phyloP scores from a whole-genome alignment of 1,140 invertebrate genomes.

The Linepithema humile region DNA sequence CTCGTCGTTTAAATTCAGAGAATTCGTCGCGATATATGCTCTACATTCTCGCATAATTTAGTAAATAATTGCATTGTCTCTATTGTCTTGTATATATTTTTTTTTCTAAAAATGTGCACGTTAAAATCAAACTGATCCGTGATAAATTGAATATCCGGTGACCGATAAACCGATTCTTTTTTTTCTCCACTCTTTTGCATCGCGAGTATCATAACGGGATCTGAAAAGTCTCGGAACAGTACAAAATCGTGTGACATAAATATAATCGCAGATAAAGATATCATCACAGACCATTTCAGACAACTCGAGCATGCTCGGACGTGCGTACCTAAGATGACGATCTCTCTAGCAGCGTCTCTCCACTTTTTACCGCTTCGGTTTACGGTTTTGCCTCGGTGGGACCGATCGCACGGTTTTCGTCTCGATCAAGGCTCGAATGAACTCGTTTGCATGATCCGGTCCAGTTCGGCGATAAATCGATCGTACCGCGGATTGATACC shows the following conservation, averaged over 20 bases:
- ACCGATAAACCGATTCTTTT: neutral
- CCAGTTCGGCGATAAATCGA: constrained; percentile 68
- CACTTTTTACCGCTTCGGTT: constrained; percentile 48
- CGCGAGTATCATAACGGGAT: constrained; percentile 3
- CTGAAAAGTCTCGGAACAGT: neutral
- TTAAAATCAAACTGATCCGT: neutral
- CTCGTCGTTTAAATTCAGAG: neutral
- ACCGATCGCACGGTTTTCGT: constrained; percentile 47
- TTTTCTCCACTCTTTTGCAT: neutral
- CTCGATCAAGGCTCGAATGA: constrained; percentile 22
- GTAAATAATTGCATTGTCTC: neutral
- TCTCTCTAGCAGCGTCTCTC: constrained; percentile 57
- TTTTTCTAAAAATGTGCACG: too few species aligned
- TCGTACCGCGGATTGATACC: constrained; percentile 49
- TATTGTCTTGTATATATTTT: neutral
- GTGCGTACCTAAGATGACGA: constrained; percentile 64
- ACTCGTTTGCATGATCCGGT: constrained; percentile 67
- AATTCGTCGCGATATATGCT: neutral
- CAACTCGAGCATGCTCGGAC: constrained; percentile 57
- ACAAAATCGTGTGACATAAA: constrained; percentile 13
- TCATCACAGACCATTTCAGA: constrained; percentile 14
- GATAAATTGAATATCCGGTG: neutral
- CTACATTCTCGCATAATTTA: too few species aligned
- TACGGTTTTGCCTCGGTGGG: constrained; percentile 46
- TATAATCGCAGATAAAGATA: constrained; percentile 20